These are phyloP conservation scores for Rhaphigaster nebulosa DNA, from an alignment of 2,888 invertebrate species.

Conservation along the genomic window DNA sequence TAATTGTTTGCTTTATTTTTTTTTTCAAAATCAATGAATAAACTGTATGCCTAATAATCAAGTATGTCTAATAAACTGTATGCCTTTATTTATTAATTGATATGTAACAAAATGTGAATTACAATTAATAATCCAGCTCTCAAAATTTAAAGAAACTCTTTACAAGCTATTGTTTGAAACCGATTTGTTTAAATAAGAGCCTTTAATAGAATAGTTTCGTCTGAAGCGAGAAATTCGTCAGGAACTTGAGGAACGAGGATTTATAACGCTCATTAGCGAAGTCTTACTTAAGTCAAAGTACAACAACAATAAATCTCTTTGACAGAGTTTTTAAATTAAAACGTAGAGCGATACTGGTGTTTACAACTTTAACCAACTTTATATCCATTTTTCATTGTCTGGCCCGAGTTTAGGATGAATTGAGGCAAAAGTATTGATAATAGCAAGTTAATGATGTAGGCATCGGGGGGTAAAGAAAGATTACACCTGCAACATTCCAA, in stretches of 20 bases:
- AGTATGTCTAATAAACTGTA: no score
- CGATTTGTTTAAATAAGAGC: neutral
- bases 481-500: neutral
- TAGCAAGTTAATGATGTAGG: neutral
- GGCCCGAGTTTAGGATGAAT: neutral
- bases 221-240: neutral
- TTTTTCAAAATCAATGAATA: no score
- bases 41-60: no score
- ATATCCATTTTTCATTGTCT: neutral
- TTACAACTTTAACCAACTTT: neutral
- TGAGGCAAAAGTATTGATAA: neutral
- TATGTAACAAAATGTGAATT: no score
- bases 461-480: neutral
- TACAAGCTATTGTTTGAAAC: no score
- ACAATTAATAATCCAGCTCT: no score
- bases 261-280: neutral
- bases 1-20: no score
- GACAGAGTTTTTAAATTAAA: neutral
- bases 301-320: slow-evolving; percentile 32
- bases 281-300: slow-evolving; percentile 2
- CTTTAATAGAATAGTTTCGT: neutral
- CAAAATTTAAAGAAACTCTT: no score
- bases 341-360: neutral
- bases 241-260: neutral
- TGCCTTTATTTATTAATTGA: no score